Conservation (phyloP, 2,797 vertebrate genomes). For the Buceros bicornis region DNA sequence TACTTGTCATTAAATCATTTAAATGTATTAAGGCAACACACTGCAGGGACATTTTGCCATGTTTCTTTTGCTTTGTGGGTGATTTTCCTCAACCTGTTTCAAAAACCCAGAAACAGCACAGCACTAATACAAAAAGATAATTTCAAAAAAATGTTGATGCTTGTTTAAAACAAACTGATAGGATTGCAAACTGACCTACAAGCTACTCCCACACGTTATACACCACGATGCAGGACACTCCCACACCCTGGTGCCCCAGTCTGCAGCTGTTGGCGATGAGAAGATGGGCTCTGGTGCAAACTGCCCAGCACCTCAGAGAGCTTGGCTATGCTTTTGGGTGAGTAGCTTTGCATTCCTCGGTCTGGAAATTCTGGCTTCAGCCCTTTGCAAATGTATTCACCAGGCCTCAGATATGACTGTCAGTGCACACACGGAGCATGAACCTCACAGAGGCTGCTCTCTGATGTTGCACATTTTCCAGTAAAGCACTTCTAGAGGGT, state of each 20-base stretch:
- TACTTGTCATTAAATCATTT: slow-evolving; percentile 78
- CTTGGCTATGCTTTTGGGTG: background rate
- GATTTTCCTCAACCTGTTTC: slow-evolving; percentile 44
- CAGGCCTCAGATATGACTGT: background rate
- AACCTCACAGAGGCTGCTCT: background rate
- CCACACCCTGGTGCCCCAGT: background rate
- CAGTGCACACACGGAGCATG: background rate
- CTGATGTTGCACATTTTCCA: background rate
- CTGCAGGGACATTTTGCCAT: slow-evolving; percentile 68
- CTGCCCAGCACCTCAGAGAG: accelerated
- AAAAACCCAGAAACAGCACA: background rate
- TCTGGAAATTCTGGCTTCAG: background rate
- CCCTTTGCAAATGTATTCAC: background rate
- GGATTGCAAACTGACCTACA: background rate
- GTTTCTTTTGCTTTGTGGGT: slow-evolving; percentile 60
- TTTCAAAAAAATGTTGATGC: background rate
- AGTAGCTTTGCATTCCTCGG: background rate
- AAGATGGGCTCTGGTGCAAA: background rate
- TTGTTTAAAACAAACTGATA: slow-evolving; percentile 14
- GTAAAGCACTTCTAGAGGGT: background rate
- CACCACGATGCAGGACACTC: background rate
- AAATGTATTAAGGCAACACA: slow-evolving; percentile 72
- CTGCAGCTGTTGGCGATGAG: background rate
- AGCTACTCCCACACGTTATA: background rate
- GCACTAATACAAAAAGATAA: background rate